Evolutionary conservation across 2,888 invertebrate genomes (phyloP).

Genomic region (Rhingia campestris): DNA sequence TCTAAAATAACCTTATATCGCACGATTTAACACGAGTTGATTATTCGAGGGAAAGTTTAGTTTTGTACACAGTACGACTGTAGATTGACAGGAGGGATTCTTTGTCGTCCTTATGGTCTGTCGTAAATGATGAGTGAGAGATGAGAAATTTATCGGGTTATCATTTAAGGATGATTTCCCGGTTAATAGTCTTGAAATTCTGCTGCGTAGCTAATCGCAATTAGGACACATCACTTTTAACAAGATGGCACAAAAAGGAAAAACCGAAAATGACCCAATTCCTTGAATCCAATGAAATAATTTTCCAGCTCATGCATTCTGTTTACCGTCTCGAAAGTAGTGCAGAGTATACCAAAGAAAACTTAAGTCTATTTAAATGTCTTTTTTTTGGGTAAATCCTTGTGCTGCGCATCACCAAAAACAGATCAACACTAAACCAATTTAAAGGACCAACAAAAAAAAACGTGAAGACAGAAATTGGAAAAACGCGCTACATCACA

Average conservation of each 20-base stretch:
- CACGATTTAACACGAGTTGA: conserved; percentile 32
- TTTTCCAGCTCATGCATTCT: neutral
- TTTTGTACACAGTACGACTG: neutral
- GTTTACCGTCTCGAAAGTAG: neutral
- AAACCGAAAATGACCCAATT: neutral
- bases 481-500: conserved; percentile 26
- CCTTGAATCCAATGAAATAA: neutral
- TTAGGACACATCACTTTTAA: neutral
- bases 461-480: neutral
- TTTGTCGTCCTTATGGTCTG: neutral
- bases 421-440: conserved; percentile 69
- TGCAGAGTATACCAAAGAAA: neutral
- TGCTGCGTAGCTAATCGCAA: neutral
- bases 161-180: neutral
- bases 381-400: conserved; percentile 5
- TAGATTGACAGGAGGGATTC: neutral
- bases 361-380: conserved; percentile 44
- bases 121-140: neutral
- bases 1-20: conserved; percentile 23
- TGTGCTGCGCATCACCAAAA: conserved; percentile 39
- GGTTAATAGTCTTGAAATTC: neutral
- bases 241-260: neutral
- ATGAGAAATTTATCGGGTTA: neutral
- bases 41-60: neutral
- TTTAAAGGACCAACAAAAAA: conserved; percentile 40